Percentiles rank a stretch among this genome's conserved stretches.
These are phyloP conservation scores for Drosophila rhopaloa DNA, from an alignment of 1,140 invertebrate species.

Conservation along the genomic window DNA sequence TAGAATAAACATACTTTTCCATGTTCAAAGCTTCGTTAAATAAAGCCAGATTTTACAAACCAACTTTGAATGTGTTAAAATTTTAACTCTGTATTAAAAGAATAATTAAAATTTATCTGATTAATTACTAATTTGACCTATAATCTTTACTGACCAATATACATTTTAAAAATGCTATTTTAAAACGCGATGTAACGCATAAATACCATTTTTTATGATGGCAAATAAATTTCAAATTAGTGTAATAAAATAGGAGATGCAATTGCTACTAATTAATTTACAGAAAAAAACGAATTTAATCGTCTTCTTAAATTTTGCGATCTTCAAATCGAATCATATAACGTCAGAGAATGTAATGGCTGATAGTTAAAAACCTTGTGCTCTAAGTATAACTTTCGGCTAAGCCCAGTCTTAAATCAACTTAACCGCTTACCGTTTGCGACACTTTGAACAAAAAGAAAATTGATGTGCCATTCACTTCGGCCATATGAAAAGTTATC, in stretches of 20 bases:
- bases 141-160: no score
- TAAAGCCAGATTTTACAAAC: no score
- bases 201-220: neutral
- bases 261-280: neutral
- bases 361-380: neutral
- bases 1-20: neutral
- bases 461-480: conserved; percentile 38
- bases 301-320: neutral
- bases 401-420: conserved; percentile 27
- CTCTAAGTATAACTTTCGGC: conserved; percentile 4
- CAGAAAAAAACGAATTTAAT: neutral
- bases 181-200: no score
- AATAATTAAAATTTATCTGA: no score
- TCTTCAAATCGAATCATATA: neutral
- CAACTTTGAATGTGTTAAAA: no score
- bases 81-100: no score
- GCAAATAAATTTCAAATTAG: neutral
- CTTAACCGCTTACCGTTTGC: conserved; percentile 37
- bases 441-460: conserved; percentile 29
- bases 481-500: conserved; percentile 11
- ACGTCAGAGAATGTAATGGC: conserved; percentile 10
- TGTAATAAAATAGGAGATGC: neutral
- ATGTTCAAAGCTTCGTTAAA: neutral
- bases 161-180: no score
- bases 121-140: no score